phyloP scores from a whole-genome alignment of 2,113 vertebrate species.

The Numenius arquata region DNA sequence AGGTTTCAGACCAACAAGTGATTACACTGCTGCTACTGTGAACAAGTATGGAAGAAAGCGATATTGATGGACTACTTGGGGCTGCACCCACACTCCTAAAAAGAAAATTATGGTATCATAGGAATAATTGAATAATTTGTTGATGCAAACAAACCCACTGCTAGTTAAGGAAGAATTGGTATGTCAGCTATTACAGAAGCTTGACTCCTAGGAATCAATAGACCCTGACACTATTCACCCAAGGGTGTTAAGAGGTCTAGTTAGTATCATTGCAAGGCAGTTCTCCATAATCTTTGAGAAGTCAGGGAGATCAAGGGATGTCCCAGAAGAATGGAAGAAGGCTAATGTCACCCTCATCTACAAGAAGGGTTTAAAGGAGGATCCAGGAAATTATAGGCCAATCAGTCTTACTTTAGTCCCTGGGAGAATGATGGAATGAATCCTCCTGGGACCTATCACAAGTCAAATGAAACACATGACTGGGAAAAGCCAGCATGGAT shows the following conservation, averaged over 20 bases:
- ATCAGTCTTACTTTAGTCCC: neutral
- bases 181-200: neutral
- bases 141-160: neutral
- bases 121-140: neutral
- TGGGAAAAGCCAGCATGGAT: neutral
- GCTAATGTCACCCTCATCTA: neutral
- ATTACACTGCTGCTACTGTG: rapidly evolving
- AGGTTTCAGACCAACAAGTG: neutral
- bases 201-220: neutral
- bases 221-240: neutral
- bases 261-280: neutral
- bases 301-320: neutral
- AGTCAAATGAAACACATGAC: neutral
- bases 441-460: neutral
- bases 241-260: neutral
- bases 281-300: neutral
- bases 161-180: neutral
- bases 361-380: neutral
- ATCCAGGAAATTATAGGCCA: neutral
- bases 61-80: neutral
- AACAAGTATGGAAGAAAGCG: neutral
- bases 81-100: neutral
- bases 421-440: neutral
- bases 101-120: neutral
- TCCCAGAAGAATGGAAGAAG: neutral